Evolutionary conservation across 2,113 vertebrate genomes (phyloP), one percentile per base, ranked within the genome.

Genomic region (Nesogale talazaci): DNA sequence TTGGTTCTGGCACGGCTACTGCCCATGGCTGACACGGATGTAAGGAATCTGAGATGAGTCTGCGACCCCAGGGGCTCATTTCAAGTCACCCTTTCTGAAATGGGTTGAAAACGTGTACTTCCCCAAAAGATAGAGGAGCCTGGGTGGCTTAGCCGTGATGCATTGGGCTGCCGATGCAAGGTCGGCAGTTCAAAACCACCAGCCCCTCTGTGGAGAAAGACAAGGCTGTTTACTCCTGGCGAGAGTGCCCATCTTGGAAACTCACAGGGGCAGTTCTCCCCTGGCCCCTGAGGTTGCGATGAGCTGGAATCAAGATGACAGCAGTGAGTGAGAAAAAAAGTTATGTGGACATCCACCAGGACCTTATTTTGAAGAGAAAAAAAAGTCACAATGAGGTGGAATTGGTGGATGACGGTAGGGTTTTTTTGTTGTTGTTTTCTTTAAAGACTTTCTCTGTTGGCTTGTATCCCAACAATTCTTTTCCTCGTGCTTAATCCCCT

Each of bases 401-500:
- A 52, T 52, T 52, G 46, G 16, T 34, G 6, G 69, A 34, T 6
- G 9, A n/a, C 65, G 34, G 34, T 31, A 8, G 69, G 69, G n/a
- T 70, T 70, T 69, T 70, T 70, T 69, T 29, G 12, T n/a, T n/a
- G n/a, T n/a, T n/a, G 15, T 69, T 69, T 70, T 34, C 4, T 70
- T 36, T 42, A 15, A 79, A 52, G 40, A 22, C 59, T 93, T 63
- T n/a, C 65, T 75, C 57, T 1, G 3, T 75, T 77, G 87, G 91
- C 94, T 67, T 63, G 77, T 29, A 42, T 94, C 84, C 63, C 38
- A n/a, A 92, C 78, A 72, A 72, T 75, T 87, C 90, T 94, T 93
- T 91, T 91, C 92, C n/a, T 87, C 63, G 91, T 23, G 40, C n/a
- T 86, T 81, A 31, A 34, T 84, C 57, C 87, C 83, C 77, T 59